Base-by-base conservation (phyloP, 2,113 vertebrate species). In the Planiliza haematocheilus region DNA sequence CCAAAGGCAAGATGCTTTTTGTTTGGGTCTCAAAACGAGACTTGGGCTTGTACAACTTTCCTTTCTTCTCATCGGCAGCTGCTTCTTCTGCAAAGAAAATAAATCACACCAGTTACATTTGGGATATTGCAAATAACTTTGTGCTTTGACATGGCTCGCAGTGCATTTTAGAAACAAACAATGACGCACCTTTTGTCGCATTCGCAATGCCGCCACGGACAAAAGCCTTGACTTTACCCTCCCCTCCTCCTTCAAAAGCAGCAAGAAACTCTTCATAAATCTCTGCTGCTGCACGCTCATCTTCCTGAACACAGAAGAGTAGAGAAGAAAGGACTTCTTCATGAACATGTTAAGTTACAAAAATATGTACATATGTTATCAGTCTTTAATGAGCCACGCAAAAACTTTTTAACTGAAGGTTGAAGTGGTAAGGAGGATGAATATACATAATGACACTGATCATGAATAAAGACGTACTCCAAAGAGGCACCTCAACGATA, bases 211-310 rank as follows among this genome's bases (percentile, higher is more conserved):
- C 98, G 73, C 98, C 98, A 67, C 98, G 95, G 50, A 99, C 98
- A 92, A 99, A 99, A 0, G 97, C 96, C 92, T 99, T 99, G 56
- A 99, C 97, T 93, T 97, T 98, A 71, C 95, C 96, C 82, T 99
- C 96, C 82, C 96, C 95, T 51, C 96, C 94, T 88, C 98, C 98
- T 94, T 99, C 98, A 93, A 99, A 99, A 11, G 97, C 97, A 84
- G 97, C 97, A 61, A 99, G 97, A 91, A 99, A 99, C 85, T 99
- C 98, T 88, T 99, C 98, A 83, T 99, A 99, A 68, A 99, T 99
- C 85, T 99, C 98, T 58, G 98, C 98, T 72, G 98, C 97, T 76
- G 97, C 97, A 74, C 96, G 96, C 89, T 99, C 97, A 92, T 99
- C 98, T 91, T 99, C 97, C 98, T 99, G 91, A 77, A 87, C 7